Base-by-base conservation (phyloP, 2,888 invertebrate species). In the Tortrix viridana region DNA sequence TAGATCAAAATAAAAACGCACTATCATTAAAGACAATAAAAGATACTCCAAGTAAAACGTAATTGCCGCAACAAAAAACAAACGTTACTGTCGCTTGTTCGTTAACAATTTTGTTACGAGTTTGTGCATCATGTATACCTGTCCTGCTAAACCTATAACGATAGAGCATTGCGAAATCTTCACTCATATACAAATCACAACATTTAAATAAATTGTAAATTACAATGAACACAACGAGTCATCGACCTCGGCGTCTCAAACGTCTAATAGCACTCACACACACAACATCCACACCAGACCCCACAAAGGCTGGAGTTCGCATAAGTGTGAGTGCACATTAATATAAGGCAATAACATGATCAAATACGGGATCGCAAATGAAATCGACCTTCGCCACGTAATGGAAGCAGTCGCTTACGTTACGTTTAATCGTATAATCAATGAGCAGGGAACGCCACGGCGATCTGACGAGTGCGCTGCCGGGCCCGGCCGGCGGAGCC, bases 151-250 rank as follows among this genome's bases (percentile, higher is more conserved):
- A 47, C 9, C 44, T 19, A 9, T 19, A 63, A 37, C 66, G 47
- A 57, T 58, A 60, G 67, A 66, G 67, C 71, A 73, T 71, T 72
- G 80, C 81, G 75, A 78, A 79, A 81, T 81, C 79, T 78, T 74
- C 74, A 69, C 72, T 78, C 81, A 83, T 87, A 82, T 85, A 86
- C 84, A 86, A 83, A 85, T 82, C 79, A 79, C 77, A 79, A 74
- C 81, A 87, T 89, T 89, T 86, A 85, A 88, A 89, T 89, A 87
- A 85, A 88, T 88, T 87, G 84, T 87, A 85, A 88, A 84, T 87
- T 88, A 85, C 86, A 89, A 89, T 88, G 87, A 84, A 84, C 80
- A 79, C 80, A 78, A 67, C 71, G 77, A 84, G 89, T 86, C 88
- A 81, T 79, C 82, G 86, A 88, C 87, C 89, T 77, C 81, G 69